These are phyloP conservation scores for Thermophis baileyi DNA, from an alignment of 2,113 vertebrate genomes.

Conservation along the genomic window DNA sequence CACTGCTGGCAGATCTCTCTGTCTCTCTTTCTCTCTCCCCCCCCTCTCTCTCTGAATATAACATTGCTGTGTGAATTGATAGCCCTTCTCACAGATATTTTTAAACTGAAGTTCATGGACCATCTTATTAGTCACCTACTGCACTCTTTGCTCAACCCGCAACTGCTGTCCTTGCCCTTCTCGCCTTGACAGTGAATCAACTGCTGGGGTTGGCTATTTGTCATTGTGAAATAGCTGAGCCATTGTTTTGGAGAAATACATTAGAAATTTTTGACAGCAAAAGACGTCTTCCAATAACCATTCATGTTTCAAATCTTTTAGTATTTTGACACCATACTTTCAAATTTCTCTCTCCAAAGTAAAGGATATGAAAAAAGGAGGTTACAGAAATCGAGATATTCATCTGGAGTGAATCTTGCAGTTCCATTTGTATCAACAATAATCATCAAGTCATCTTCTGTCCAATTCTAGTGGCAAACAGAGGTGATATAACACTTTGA, in stretches of 20 bases:
- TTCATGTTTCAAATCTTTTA: background rate
- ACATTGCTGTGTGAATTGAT: background rate
- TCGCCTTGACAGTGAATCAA: background rate
- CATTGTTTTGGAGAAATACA: background rate
- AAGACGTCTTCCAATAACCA: background rate
- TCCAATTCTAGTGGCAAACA: background rate
- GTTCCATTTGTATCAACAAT: background rate
- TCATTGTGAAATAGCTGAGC: background rate
- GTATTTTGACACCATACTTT: background rate
- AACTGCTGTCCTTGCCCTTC: background rate
- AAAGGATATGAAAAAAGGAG: background rate
- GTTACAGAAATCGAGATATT: background rate
- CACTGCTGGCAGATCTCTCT: background rate
- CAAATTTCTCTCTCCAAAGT: background rate
- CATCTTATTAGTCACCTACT: background rate
- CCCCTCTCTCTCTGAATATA: background rate
- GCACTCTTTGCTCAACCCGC: background rate
- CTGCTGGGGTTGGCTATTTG: background rate
- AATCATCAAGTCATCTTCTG: background rate
- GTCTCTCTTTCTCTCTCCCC: background rate
- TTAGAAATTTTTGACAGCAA: background rate
- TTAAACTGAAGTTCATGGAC: background rate
- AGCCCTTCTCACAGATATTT: background rate
- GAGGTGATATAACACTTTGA: background rate
- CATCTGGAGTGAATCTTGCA: background rate